Evolutionary conservation across 2,888 invertebrate genomes (phyloP), one percentile per base, ranked within the genome.

Genomic region (Aricia artaxerxes): DNA sequence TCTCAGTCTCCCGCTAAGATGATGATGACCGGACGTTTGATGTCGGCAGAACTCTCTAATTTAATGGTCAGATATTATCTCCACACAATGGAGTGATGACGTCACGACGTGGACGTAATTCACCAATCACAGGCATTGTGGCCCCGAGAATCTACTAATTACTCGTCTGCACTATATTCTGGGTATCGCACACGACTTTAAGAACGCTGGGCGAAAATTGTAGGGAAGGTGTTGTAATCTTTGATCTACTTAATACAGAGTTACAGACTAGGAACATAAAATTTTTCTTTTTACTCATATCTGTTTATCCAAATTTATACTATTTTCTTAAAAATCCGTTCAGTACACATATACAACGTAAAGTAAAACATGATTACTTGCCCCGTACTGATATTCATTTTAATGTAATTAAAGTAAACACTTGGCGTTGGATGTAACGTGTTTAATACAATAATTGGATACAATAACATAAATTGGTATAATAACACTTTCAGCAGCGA

Each of bases 81-180:
- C 13, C 31, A 64, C 64, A 69, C 69, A 69, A 69, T 69, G 69
- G 69, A 69, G 35, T 38, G 69, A 69, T 69, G 35, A 69, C 69
- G 64, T 69, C 64, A 69, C 13, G 69, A 69, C 13, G 69, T 38
- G 35, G 35, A 35, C 69, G 69, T 69, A 69, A 69, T 69, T 69
- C 35, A 35, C 69, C 35, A 69, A 35, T 69, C 61, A 61, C 24
- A 38, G 35, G 6, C 7, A 69, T 69, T 35, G 69, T 38, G 69
- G 35, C 11, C 35, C 69, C 35, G 69, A 35, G 69, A 69, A 16
- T 69, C 69, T 38, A 11, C 69, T 69, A 69, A 69, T 69, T 69
- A 69, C 69, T 35, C 35, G 69, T 38, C 61, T 61, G 31, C 64
- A 11, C 9, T 11, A 31, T 64, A 64, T 64, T 61, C 1, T n/a